Conservation (phyloP, 2,888 invertebrate species). For the Eupithecia exiguata region DNA sequence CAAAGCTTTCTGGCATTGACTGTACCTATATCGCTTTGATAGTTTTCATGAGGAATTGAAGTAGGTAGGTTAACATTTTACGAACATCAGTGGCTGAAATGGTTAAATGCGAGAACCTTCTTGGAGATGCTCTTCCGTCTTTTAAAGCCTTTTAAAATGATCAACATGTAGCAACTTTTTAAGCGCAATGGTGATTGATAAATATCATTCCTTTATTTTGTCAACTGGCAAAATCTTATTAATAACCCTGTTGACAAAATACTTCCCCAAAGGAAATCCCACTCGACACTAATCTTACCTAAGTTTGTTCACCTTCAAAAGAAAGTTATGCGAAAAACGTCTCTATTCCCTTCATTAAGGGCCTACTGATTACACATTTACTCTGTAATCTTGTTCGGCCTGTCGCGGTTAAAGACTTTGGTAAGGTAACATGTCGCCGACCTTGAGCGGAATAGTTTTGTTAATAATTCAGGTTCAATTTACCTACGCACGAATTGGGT, state of each 20-base stretch:
- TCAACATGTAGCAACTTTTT: neutral
- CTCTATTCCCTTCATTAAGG: conserved; percentile 10
- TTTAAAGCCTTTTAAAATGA: too few relatives aligned
- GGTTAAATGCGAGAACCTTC: neutral
- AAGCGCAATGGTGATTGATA: neutral
- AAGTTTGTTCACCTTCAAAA: neutral
- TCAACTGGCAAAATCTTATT: neutral
- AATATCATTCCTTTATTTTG: neutral
- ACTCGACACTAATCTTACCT: neutral
- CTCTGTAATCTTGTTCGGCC: conserved; percentile 31
- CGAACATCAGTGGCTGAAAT: neutral
- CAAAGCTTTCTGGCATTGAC: neutral
- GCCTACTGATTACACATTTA: conserved; percentile 31
- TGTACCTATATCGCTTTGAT: neutral
- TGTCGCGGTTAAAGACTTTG: conserved; percentile 16
- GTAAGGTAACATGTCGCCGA: conserved; percentile 5
- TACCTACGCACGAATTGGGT: conserved; percentile 6
- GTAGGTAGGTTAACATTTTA: neutral
- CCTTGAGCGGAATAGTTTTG: neutral
- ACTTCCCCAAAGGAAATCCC: neutral
- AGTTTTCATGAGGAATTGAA: neutral
- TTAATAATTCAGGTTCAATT: conserved; percentile 15
- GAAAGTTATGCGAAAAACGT: conserved; percentile 7
- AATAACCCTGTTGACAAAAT: neutral
- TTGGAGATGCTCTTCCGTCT: too few relatives aligned